phyloP scores from a whole-genome alignment of 1,140 invertebrate genomes.

The Drosophila rufa region DNA sequence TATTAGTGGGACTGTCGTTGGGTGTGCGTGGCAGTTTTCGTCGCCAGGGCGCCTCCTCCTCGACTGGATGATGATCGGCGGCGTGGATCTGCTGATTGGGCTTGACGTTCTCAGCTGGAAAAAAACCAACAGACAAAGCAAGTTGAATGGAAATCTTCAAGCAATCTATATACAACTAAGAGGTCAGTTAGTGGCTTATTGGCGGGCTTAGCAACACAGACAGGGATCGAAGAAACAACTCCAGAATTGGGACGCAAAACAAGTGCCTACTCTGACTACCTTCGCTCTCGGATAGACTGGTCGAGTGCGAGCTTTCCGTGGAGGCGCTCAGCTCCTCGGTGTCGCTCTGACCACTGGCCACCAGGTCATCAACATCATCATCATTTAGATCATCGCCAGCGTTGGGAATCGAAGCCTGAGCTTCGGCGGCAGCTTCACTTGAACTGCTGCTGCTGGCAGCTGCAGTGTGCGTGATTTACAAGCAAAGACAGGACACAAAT shows the following conservation, averaged over 20 bases:
- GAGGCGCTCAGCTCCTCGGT: slow-evolving; percentile 84
- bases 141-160: slow-evolving; percentile 4
- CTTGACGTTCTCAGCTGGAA: slow-evolving; percentile 72
- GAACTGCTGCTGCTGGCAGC: slow-evolving; percentile 69
- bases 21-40: slow-evolving; percentile 74
- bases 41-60: slow-evolving; percentile 84
- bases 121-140: slow-evolving; percentile 6
- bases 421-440: slow-evolving; percentile 37
- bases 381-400: slow-evolving; percentile 32
- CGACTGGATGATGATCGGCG: slow-evolving; percentile 66
- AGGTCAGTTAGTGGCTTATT: slow-evolving; percentile 42
- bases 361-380: slow-evolving; percentile 23
- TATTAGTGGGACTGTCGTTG: slow-evolving; percentile 84
- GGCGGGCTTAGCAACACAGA: slow-evolving; percentile 47
- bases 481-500: slow-evolving; percentile 75
- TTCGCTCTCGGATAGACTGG: slow-evolving; percentile 78
- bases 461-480: slow-evolving; percentile 77
- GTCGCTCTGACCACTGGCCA: slow-evolving; percentile 61
- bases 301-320: slow-evolving; percentile 84
- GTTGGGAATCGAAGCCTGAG: slow-evolving; percentile 15
- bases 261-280: slow-evolving; percentile 63
- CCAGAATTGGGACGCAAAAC: slow-evolving; percentile 29
- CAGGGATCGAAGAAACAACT: slow-evolving; percentile 17
- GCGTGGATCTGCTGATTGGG: slow-evolving; percentile 66
- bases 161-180: neutral